Base-by-base conservation (phyloP, 2,113 vertebrate species). In the Struthidea cinerea region DNA sequence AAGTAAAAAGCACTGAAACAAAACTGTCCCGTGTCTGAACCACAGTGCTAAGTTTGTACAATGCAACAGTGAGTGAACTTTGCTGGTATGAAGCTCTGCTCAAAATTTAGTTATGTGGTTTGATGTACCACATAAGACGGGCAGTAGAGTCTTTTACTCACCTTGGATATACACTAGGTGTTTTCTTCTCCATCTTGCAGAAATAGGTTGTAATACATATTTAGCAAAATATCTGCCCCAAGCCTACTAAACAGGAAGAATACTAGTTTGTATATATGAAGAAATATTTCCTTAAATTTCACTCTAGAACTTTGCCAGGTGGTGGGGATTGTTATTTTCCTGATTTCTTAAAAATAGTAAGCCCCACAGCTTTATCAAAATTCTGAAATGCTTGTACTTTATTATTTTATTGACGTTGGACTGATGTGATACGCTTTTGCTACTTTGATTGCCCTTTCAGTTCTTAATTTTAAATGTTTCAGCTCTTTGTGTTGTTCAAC, bases 121-220 rank as follows among this genome's bases (percentile, higher is more conserved):
- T 59, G 83, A 35, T 17, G 1, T 52, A 22, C 18, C 13, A 3
- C 1, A 0, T 18, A 50, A 56, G 37, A 17, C 0, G 0, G 27
- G 24, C 26, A 55, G 23, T 11, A 35, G 14, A 55, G 27, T 55
- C 22, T 47, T 55, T 22, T 47, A 41, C 18, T 91, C 10, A 0
- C 4, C 23, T 47, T 56, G 21, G 20, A 7, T 39, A 20, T 9
- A 64, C 24, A 27, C 6, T 68, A 11, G 15, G 7, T 2, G 1
- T 64, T 80, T 76, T 68, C 16, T 67, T 64, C 27, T 52, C 13
- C 10, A 10, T 21, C 46, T 65, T 60, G n/a, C 37, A 47, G 49
- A 49, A 83, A 28, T 56, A 53, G 41, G 3, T 65, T 69, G 30
- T 49, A 21, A 37, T 37, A 52, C 33, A n/a, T 42, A 33, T 44